Percentiles rank a stretch among this genome's conserved stretches.
Evolutionary conservation across 1,140 invertebrate species (phyloP).

Genomic region (Mylabris phalerata): DNA sequence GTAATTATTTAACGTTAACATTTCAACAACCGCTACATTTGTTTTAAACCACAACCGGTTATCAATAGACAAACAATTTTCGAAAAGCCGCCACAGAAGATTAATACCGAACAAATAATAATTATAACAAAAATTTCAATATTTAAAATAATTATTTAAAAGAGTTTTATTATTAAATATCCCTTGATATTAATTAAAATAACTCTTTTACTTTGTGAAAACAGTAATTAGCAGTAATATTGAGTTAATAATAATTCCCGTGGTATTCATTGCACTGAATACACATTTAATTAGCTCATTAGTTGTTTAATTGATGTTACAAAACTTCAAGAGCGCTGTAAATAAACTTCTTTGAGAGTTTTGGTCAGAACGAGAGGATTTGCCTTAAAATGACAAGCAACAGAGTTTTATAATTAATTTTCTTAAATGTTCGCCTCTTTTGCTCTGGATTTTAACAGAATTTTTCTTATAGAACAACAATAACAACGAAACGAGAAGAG

Average conservation of each 20-base stretch:
- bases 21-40: neutral
- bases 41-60: too few species aligned
- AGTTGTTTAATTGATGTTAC: constrained; percentile 44
- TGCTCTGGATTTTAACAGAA: too few species aligned
- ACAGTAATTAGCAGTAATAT: constrained; percentile 40
- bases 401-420: constrained; percentile 12
- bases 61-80: too few species aligned
- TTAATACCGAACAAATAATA: neutral
- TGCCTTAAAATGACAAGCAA: constrained; percentile 8
- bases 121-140: too few species aligned
- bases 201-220: constrained; percentile 32
- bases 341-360: constrained; percentile 33
- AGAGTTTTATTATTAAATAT: too few species aligned
- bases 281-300: constrained; percentile 45
- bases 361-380: constrained; percentile 27
- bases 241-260: constrained; percentile 42
- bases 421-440: constrained; percentile 4
- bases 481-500: too few species aligned
- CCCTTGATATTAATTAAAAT: constrained; percentile 29
- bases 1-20: constrained; percentile 1
- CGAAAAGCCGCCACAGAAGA: neutral
- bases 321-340: constrained; percentile 36
- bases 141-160: too few species aligned
- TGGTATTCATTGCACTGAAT: constrained; percentile 43
- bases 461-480: too few species aligned